A percentile compares a stretch with the other conserved stretches of the same genome.
These are phyloP conservation scores for Zaprionus lineosus DNA, from an alignment of 2,888 invertebrate genomes.

Conservation along the genomic window DNA sequence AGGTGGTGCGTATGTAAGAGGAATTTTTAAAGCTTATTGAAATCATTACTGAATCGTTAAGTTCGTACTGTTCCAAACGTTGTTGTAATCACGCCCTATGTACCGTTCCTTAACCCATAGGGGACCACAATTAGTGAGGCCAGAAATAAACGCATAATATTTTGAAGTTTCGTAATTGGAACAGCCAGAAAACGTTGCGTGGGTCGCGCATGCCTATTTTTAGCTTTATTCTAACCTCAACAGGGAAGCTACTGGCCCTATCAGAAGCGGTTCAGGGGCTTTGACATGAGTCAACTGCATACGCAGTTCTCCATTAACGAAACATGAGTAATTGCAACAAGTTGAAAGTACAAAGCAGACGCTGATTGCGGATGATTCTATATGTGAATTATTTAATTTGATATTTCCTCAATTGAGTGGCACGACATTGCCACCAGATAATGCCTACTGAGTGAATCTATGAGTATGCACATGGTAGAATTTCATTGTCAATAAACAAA, in stretches of 20 bases:
- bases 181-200: slow-evolving; percentile 65
- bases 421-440: slow-evolving; percentile 40
- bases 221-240: slow-evolving; percentile 60
- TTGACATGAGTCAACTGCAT: too few relatives aligned
- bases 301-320: too few relatives aligned
- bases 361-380: slow-evolving; percentile 40
- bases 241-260: too few relatives aligned
- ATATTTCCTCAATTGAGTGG: slow-evolving; percentile 82
- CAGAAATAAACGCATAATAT: slow-evolving; percentile 26
- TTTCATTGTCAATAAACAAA: slow-evolving; percentile 44
- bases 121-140: slow-evolving; percentile 1
- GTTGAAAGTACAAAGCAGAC: slow-evolving; percentile 42
- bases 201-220: slow-evolving; percentile 55
- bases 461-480: slow-evolving; percentile 6
- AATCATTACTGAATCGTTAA: too few relatives aligned
- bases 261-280: too few relatives aligned
- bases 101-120: background rate
- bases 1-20: slow-evolving; percentile 26
- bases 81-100: background rate
- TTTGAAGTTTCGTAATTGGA: slow-evolving; percentile 71
- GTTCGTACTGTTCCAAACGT: background rate
- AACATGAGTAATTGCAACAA: slow-evolving; percentile 61
- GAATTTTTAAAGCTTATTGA: slow-evolving; percentile 1
- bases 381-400: slow-evolving; percentile 73
- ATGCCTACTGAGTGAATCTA: slow-evolving; percentile 7